phyloP scores from a whole-genome alignment of 2,113 vertebrate species.

The Numida meleagris region DNA sequence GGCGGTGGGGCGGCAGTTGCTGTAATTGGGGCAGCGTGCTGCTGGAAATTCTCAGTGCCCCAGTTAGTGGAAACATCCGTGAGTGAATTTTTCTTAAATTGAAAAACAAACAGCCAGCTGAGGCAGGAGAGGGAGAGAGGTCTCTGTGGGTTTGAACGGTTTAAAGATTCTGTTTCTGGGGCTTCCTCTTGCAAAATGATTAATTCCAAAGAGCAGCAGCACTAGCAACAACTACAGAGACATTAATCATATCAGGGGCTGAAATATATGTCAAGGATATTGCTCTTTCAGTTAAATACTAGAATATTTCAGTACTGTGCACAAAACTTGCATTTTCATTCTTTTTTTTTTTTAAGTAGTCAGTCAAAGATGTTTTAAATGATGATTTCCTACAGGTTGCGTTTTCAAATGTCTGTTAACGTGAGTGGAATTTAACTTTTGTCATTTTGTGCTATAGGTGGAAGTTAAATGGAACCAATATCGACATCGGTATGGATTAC shows the following conservation, averaged over 20 bases:
- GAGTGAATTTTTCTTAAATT: background rate
- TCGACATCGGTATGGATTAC: slow-evolving; percentile 86
- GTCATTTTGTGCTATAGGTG: slow-evolving; percentile 83
- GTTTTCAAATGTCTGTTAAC: background rate
- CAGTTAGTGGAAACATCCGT: background rate
- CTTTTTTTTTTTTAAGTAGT: background rate
- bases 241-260: slow-evolving; percentile 25
- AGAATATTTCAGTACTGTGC: background rate
- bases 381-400: background rate
- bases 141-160: background rate
- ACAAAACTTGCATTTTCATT: background rate
- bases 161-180: background rate
- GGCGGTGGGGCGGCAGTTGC: background rate
- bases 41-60: background rate
- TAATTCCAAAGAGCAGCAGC: slow-evolving; percentile 14
- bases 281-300: background rate
- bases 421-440: slow-evolving; percentile 34
- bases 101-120: background rate
- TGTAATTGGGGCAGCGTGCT: background rate
- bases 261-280: background rate
- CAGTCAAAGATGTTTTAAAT: background rate
- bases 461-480: slow-evolving; percentile 91
- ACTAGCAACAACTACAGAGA: background rate
- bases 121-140: rapidly evolving
- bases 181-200: slow-evolving; percentile 2